Evolutionary conservation across 2,113 vertebrate genomes (phyloP).

Genomic region (Caranx melampygus): DNA sequence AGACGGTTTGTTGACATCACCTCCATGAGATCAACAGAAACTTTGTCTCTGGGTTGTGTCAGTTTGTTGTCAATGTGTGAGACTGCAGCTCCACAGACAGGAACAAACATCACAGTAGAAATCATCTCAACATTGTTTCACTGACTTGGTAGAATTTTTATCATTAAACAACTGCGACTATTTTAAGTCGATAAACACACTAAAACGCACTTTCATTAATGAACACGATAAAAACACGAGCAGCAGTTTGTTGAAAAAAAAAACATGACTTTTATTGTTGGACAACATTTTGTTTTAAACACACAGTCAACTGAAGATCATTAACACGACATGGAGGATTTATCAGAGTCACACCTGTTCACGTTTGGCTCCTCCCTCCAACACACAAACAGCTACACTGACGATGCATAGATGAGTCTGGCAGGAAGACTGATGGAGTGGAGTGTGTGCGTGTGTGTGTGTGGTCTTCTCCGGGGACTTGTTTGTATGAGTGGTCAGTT

Average conservation of each 20-base stretch:
- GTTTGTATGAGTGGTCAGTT: conserved; percentile 32
- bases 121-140: no score
- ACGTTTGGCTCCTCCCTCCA: conserved; percentile 30
- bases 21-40: no score
- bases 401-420: conserved; percentile 70
- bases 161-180: no score
- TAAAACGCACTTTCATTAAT: no score
- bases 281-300: conserved; percentile 39
- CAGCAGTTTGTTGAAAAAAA: conserved; percentile 44
- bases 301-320: conserved; percentile 16
- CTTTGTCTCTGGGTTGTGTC: no score
- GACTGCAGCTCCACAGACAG: no score
- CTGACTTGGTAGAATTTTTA: no score
- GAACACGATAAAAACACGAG: not conserved
- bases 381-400: conserved; percentile 29
- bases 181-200: no score
- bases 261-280: conserved; percentile 67
- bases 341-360: conserved; percentile 14
- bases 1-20: no score
- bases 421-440: conserved; percentile 69
- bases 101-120: no score
- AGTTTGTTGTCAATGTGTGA: no score
- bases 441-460: not conserved
- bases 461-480: not conserved
- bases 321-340: conserved; percentile 32